These are phyloP conservation scores for Chelon labrosus DNA, from an alignment of 2,797 vertebrate species.

Conservation along the genomic window DNA sequence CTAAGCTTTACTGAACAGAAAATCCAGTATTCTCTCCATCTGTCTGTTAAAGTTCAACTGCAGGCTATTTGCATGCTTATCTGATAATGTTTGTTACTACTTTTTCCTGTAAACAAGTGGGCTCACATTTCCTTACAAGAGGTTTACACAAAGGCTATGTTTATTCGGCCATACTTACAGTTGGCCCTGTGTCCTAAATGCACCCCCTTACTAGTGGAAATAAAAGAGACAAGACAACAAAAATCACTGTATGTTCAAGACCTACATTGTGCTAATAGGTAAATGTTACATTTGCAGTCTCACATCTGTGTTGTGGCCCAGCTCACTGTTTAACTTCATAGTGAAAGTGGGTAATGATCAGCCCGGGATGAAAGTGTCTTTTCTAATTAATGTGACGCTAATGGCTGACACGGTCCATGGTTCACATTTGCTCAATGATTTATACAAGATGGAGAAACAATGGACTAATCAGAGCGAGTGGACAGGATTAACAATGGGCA, in stretches of 20 bases:
- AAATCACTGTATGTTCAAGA: neutral
- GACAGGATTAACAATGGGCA: neutral
- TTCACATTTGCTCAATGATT: neutral
- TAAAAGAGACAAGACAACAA: neutral
- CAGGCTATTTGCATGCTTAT: constrained; percentile 17
- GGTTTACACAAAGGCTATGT: neutral
- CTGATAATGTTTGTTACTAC: constrained; percentile 11
- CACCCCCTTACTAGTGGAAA: neutral
- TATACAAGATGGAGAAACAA: neutral
- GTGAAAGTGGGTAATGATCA: neutral
- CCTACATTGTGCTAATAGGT: neutral
- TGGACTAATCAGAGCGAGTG: neutral
- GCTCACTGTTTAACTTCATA: no score
- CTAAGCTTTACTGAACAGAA: no score
- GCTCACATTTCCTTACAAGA: neutral
- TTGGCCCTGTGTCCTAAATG: neutral
- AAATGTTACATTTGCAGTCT: neutral
- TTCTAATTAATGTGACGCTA: no score
- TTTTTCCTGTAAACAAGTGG: neutral
- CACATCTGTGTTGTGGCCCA: neutral
- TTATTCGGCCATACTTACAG: constrained; percentile 1
- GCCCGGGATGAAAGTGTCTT: neutral
- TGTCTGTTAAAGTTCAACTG: constrained; percentile 31
- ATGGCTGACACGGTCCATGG: no score
- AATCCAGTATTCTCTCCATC: neutral